Base-by-base conservation (phyloP, 2,113 vertebrate genomes). In the Embiotoca jacksoni region DNA sequence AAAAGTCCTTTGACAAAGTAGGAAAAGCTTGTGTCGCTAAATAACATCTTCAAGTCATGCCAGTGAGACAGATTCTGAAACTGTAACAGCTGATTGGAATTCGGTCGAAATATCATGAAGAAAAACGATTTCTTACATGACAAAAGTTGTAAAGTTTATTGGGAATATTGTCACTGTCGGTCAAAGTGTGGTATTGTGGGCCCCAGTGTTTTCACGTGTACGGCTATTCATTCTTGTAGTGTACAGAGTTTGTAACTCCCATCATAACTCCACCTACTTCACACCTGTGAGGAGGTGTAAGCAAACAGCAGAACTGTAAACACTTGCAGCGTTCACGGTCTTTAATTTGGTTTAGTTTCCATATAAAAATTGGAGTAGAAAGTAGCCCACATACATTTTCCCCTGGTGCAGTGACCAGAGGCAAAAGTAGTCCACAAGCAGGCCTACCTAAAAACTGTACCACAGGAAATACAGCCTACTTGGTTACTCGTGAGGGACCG, bases 111-210 rank as follows among this genome's bases (percentile, higher is more conserved):
- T 50, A 15, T 50, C 16, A 6, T 50, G 5, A 16, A 7, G 23
- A 35, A 65, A 59, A 36, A 41, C 0, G 9, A 23, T 23, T 23
- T 23, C 23, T 23, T 23, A 23, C 23, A 23, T 23, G 23, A 23
- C 23, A 23, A 23, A 41, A 6, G 15, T 13, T 3, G 41, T 9
- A 50, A 55, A 46, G 8, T 55, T 56, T n/a, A 0, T n/a, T 14
- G 39, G 14, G 32, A 0, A 44, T 33, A 56, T 53, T 0, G 23
- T 30, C 9, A 54, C 33, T 16, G 30, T 54, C 55, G 14, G 65
- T 44, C 52, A 68, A 68, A 4, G 23, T 3, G 0, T 44, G 41
- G 41, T 44, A 0, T 11, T 54, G 14, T 15, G 15, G 32, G 62
- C 33, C 9, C 33, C 62, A 23, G 23, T 50, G 52, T 23, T 54